A percentile compares a stretch with the other conserved stretches of the same genome.
These are phyloP conservation scores for Xanthorhoe designata DNA, from an alignment of 2,888 invertebrate species.

Conservation along the genomic window DNA sequence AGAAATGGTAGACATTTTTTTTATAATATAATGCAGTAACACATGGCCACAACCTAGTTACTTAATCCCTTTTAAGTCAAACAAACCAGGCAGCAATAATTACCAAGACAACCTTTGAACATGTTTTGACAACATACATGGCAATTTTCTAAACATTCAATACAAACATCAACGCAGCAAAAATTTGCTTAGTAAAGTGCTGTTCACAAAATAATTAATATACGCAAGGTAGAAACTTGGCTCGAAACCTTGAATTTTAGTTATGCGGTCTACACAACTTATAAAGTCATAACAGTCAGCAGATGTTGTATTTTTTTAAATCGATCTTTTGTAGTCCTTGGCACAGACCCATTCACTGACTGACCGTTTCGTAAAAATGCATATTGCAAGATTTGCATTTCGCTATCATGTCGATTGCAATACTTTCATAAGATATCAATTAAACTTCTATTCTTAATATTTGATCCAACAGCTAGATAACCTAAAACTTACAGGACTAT, in stretches of 20 bases:
- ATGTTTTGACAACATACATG: background rate
- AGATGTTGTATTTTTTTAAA: background rate
- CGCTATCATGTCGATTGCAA: too few species aligned
- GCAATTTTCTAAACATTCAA: constrained; percentile 5
- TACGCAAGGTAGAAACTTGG: constrained; percentile 17
- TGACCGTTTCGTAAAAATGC: background rate
- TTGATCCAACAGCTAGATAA: too few species aligned
- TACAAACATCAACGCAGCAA: background rate
- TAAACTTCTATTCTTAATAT: too few species aligned
- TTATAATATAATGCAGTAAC: background rate
- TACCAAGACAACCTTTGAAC: constrained; percentile 18
- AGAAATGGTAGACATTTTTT: background rate
- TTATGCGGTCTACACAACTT: constrained; percentile 2
- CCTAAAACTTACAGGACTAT: too few species aligned
- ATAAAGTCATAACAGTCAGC: constrained; percentile 11
- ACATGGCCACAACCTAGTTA: background rate
- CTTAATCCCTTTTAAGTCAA: background rate
- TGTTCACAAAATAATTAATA: background rate
- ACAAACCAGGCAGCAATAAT: background rate
- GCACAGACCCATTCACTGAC: background rate
- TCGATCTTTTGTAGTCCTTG: background rate
- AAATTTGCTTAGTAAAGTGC: background rate
- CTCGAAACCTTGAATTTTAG: constrained; percentile 25
- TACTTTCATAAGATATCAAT: background rate
- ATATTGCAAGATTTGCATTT: too few species aligned